Evolutionary conservation across 2,797 vertebrate genomes (phyloP).

Genomic region (Scomberomorus guttatus): DNA sequence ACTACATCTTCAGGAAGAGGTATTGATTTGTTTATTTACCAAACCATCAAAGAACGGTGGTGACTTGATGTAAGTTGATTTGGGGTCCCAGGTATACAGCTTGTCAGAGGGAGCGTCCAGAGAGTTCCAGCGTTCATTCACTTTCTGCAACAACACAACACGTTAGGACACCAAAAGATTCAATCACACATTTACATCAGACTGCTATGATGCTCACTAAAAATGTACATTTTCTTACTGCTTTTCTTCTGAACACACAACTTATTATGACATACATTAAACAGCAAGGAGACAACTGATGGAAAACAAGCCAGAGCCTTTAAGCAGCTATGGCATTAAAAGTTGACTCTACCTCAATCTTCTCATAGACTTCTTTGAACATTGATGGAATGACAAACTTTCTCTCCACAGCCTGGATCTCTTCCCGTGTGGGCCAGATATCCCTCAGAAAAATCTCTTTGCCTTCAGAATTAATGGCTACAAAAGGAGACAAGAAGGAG

Average conservation of each 20-base stretch:
- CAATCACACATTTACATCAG: fast-evolving
- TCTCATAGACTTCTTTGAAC: conserved; percentile 98
- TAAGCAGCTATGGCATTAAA: no score
- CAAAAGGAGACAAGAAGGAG: background rate
- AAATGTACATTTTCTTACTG: no score
- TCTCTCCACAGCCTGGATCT: conserved; percentile 94
- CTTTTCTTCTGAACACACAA: no score
- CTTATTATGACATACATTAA: no score
- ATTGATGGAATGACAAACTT: conserved; percentile 95
- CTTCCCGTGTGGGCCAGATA: conserved; percentile 96
- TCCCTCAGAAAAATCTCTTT: conserved; percentile 92
- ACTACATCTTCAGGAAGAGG: background rate
- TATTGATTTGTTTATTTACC: conserved; percentile 80
- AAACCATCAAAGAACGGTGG: conserved; percentile 96
- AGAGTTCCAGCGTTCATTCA: conserved; percentile 95
- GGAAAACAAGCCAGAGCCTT: no score
- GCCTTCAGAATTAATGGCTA: conserved; percentile 88
- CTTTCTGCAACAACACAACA: conserved; percentile 84
- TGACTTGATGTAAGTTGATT: conserved; percentile 98
- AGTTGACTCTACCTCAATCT: conserved; percentile 91
- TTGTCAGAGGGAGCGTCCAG: conserved; percentile 91
- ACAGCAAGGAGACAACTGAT: no score
- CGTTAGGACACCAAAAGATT: background rate
- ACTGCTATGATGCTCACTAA: background rate
- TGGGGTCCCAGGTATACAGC: conserved; percentile 93